Conservation (phyloP, 1,140 invertebrate genomes). For the Olivierus martensii region DNA sequence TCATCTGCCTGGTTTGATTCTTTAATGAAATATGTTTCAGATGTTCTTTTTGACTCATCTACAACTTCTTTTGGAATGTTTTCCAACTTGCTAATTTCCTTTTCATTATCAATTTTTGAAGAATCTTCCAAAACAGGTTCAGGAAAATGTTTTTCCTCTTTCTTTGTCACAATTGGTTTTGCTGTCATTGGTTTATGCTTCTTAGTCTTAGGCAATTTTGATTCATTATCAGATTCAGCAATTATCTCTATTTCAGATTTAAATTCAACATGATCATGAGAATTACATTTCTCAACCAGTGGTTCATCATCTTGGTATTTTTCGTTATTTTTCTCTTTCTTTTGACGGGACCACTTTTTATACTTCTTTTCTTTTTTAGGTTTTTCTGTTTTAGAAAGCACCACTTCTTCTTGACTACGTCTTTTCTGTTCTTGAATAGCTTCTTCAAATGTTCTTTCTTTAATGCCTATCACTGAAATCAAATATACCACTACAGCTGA, state of each 20-base stretch:
- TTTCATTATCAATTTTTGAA: neutral
- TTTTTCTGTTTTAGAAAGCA: constrained; percentile 4
- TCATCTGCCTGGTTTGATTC: neutral
- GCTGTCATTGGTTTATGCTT: neutral
- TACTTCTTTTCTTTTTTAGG: constrained; percentile 12
- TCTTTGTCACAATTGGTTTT: neutral
- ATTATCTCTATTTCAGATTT: constrained; percentile 4
- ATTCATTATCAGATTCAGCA: constrained; percentile 2
- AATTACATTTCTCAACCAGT: neutral
- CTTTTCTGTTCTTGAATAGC: constrained; percentile 12
- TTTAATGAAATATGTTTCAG: neutral
- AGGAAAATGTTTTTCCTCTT: neutral
- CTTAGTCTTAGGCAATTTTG: constrained; percentile 6
- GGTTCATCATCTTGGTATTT: neutral
- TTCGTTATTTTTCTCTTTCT: neutral
- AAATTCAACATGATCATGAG: neutral
- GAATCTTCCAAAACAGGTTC: neutral
- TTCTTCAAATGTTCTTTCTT: constrained; percentile 14
- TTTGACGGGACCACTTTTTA: constrained; percentile 7
- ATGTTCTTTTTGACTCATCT: too few species aligned
- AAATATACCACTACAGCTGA: neutral
- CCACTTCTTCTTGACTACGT: constrained; percentile 10
- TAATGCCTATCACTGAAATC: constrained; percentile 8
- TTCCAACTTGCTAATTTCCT: neutral
- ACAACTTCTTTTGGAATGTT: too few species aligned